Conservation (phyloP, 2,113 vertebrate species). For the Poicephalus gulielmi region DNA sequence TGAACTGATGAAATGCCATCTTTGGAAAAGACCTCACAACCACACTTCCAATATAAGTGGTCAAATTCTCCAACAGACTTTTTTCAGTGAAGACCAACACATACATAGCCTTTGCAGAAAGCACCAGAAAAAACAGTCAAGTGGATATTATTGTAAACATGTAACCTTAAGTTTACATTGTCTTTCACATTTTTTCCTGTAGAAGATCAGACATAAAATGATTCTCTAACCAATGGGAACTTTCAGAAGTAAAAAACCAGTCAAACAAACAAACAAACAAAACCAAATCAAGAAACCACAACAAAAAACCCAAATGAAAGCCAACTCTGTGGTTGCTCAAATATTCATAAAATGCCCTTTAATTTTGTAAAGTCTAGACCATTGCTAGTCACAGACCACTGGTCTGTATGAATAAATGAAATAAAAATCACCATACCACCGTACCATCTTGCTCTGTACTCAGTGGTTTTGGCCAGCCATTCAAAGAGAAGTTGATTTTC, state of each 20-base stretch:
- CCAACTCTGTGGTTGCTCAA: background rate
- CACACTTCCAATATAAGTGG: background rate
- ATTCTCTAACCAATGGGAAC: background rate
- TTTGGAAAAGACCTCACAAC: background rate
- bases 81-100: fast-evolving
- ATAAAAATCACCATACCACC: background rate
- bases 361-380: background rate
- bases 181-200: background rate
- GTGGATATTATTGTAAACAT: fast-evolving
- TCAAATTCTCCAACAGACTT: background rate
- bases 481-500: background rate
- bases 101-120: background rate
- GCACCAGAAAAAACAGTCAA: background rate
- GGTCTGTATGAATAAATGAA: background rate
- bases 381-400: background rate
- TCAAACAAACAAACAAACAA: background rate
- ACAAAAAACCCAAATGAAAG: background rate
- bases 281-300: background rate
- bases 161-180: background rate
- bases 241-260: background rate
- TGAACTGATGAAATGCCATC: background rate
- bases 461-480: background rate
- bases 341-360: background rate
- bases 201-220: background rate
- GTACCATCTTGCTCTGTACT: background rate